These are phyloP conservation scores for Drosophila paramelanica DNA, from an alignment of 2,888 invertebrate species.

Conservation along the genomic window DNA sequence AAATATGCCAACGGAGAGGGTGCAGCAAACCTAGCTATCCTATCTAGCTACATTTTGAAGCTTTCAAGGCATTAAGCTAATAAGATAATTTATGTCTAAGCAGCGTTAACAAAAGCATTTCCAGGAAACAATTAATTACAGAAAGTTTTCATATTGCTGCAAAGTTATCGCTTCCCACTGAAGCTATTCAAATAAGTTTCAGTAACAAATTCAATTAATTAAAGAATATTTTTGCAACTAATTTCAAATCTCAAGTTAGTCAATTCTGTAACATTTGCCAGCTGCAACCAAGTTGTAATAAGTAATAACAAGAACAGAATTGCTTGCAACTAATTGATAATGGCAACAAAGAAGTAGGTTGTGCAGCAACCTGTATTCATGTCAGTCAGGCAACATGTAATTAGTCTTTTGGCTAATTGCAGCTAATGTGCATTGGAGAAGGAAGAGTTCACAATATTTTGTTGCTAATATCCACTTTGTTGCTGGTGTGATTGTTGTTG, in stretches of 20 bases:
- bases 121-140: no score
- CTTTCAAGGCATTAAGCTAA: no score
- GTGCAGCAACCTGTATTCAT: conserved; percentile 7
- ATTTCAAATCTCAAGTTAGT: no score
- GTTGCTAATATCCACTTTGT: conserved; percentile 30
- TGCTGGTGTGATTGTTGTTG: conserved; percentile 22
- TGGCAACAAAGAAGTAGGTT: neutral
- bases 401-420: conserved; percentile 66
- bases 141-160: no score
- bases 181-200: no score
- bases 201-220: no score
- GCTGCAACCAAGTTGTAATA: neutral
- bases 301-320: conserved; percentile 14
- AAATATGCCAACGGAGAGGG: conserved; percentile 20
- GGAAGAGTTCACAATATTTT: conserved; percentile 46
- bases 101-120: no score
- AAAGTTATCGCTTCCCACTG: no score
- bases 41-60: no score
- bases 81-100: no score
- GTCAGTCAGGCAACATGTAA: conserved; percentile 28
- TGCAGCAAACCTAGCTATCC: conserved; percentile 6
- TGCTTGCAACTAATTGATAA: conserved; percentile 25
- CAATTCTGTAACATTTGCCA: neutral
- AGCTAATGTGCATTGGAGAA: conserved; percentile 59
- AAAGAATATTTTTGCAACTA: no score